A percentile compares a stretch with the other conserved stretches of the same genome.
phyloP scores from a whole-genome alignment of 2,888 invertebrate species.

The Hirtodrosophila histrioides region DNA sequence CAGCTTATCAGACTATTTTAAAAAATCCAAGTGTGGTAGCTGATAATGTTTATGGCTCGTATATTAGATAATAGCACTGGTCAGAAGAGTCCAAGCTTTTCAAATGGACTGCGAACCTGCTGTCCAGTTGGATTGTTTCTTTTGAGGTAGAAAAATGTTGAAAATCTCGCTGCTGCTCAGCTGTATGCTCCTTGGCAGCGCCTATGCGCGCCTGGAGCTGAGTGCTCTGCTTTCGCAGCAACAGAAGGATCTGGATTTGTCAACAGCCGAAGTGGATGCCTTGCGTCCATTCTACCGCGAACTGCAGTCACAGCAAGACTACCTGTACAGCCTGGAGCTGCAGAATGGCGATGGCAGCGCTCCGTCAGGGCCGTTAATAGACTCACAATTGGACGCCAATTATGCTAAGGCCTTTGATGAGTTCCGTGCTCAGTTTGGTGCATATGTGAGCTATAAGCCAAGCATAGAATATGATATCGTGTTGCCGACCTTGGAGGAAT shows the following conservation, averaged over 20 bases:
- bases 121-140: conserved; percentile 39
- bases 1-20: conserved; percentile 51
- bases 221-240: conserved; percentile 47
- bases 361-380: neutral
- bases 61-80: conserved; percentile 32
- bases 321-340: conserved; percentile 45
- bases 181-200: conserved; percentile 20
- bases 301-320: conserved; percentile 73
- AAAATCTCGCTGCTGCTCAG: conserved; percentile 32
- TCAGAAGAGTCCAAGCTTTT: conserved; percentile 11
- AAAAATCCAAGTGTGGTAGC: conserved; percentile 61
- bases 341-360: conserved; percentile 47
- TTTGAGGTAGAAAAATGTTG: conserved; percentile 34
- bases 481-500: conserved; percentile 65
- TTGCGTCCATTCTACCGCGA: conserved; percentile 69
- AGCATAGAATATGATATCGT: conserved; percentile 61
- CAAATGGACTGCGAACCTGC: conserved; percentile 6
- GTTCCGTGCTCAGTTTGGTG: conserved; percentile 52
- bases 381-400: conserved; percentile 23
- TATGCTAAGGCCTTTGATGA: conserved; percentile 51
- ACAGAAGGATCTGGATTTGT: conserved; percentile 55
- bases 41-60: conserved; percentile 49
- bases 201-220: conserved; percentile 50
- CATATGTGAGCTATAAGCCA: conserved; percentile 35
- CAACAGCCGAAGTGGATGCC: conserved; percentile 55